A percentile compares a stretch with the other conserved stretches of the same genome.
Evolutionary conservation across 2,113 vertebrate genomes (phyloP).

Genomic region (Hypomesus transpacificus): DNA sequence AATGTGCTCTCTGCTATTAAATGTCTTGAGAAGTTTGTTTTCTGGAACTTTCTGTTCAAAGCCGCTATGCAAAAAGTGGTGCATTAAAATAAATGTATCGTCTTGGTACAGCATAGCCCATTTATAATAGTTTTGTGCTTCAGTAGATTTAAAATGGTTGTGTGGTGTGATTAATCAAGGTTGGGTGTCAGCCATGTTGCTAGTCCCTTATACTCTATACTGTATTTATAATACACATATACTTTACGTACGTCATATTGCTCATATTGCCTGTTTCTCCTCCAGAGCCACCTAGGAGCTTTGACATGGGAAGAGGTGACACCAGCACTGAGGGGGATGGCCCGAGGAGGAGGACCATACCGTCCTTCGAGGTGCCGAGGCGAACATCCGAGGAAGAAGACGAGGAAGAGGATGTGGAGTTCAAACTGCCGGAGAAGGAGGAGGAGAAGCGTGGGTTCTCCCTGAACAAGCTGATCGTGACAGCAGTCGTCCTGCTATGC

Average conservation of each 20-base stretch:
- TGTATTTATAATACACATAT: conserved; percentile 19
- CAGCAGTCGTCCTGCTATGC: conserved; percentile 75
- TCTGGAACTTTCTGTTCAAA: background rate
- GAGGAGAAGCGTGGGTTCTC: conserved; percentile 67
- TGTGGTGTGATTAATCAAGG: too few relatives aligned
- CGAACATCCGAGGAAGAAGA: conserved; percentile 72
- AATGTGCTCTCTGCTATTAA: background rate
- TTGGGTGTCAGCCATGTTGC: too few relatives aligned
- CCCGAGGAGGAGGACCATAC: conserved; percentile 56
- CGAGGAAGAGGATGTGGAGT: conserved; percentile 62
- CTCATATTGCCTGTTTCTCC: conserved; percentile 1
- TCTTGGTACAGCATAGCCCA: too few relatives aligned
- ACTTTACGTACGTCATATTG: background rate
- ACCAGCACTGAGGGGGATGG: conserved; percentile 51
- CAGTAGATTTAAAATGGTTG: too few relatives aligned
- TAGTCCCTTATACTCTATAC: too few relatives aligned
- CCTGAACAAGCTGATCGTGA: conserved; percentile 77
- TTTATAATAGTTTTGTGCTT: too few relatives aligned
- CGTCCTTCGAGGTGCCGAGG: conserved; percentile 45
- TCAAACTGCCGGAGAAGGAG: conserved; percentile 53
- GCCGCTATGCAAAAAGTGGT: background rate
- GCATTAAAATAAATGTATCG: too few relatives aligned
- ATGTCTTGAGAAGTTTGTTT: background rate
- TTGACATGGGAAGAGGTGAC: conserved; percentile 16
- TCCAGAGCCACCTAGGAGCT: conserved; percentile 35